Base-by-base conservation (phyloP, 2,797 vertebrate species). In the Pteronotus mesoamericanus region DNA sequence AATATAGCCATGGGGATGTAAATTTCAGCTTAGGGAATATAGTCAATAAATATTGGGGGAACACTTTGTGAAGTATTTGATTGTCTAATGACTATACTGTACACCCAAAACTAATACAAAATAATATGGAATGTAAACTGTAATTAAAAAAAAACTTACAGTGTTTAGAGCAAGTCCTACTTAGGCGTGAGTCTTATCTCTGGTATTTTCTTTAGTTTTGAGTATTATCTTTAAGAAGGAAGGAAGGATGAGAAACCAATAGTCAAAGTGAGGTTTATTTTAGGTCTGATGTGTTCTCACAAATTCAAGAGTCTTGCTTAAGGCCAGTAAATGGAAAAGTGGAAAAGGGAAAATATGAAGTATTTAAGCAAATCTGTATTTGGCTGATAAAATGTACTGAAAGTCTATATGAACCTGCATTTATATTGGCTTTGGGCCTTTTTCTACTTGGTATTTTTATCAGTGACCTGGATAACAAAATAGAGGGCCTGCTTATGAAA, bases 401-500 rank as follows among this genome's bases (percentile, higher is more conserved):
- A 82, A 90, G n/a, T 86, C 6, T 91, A 59, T 92, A 82, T 79
- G 32, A 89, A 77, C 75, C 22, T 46, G 29, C 21, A 39, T 89
- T 85, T 89, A 44, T 93, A 66, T 80, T 86, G 96, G 29, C 48
- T 83, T 90, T 90, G 39, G 77, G 61, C 19, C 34, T 46, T 93
- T 77, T 66, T 79, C 29, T 90, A 48, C 51, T 93, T 94, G 44
- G 8, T 84, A 94, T 48, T 90, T 96, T 95, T 77, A 89, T 46
- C 68, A 48, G 19, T 95, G 80, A 79, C 51, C 55, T 89, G 32
- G 44, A 82, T 95, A 91, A 93, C 80, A 92, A 90, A 90, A 39
- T 89, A 88, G 66, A 94, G 5, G 22, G 0, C 10, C 64, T 93
- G 37, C 68, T 91, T 97, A 96, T 94, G 85, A 89, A 86, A 91